Percentiles rank a stretch among this genome's conserved stretches.
Conservation (phyloP, 35 echinoderm and acorn worm genomes). For the Lytechinus pictus region DNA sequence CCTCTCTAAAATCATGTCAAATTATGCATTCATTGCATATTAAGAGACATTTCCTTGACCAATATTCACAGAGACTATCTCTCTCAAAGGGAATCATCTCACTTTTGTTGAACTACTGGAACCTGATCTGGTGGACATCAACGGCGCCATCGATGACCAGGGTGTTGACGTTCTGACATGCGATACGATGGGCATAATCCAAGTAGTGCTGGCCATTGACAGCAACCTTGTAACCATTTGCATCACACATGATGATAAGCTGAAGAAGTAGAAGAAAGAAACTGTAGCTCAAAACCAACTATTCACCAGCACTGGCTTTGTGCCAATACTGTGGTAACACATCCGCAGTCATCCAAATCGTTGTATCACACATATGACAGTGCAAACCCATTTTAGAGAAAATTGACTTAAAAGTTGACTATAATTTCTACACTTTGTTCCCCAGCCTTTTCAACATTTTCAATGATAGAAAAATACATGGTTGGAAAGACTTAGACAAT, state of each 20-base stretch:
- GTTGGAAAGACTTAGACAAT: too few species aligned
- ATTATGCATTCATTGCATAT: neutral
- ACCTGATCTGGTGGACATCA: constrained; percentile 75
- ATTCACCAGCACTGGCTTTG: too few species aligned
- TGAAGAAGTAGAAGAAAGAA: neutral
- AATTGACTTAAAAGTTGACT: too few species aligned
- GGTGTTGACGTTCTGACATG: constrained; percentile 71
- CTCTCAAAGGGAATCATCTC: neutral
- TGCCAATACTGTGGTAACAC: too few species aligned
- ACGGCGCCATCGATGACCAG: constrained; percentile 78
- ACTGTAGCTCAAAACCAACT: neutral
- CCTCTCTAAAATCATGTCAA: neutral
- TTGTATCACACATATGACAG: too few species aligned
- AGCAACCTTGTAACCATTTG: constrained; percentile 69
- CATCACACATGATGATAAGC: constrained; percentile 88
- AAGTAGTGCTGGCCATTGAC: constrained; percentile 88
- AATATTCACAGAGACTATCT: neutral
- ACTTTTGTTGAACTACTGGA: constrained; percentile 60
- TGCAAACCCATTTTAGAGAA: too few species aligned
- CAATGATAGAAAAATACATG: too few species aligned
- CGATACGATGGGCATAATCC: constrained; percentile 77
- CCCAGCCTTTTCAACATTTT: too few species aligned
- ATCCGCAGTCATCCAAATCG: too few species aligned
- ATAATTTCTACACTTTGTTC: too few species aligned
- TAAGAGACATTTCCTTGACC: neutral